Base-by-base conservation (phyloP, 2,113 vertebrate genomes). In the Cyrtonyx montezumae region DNA sequence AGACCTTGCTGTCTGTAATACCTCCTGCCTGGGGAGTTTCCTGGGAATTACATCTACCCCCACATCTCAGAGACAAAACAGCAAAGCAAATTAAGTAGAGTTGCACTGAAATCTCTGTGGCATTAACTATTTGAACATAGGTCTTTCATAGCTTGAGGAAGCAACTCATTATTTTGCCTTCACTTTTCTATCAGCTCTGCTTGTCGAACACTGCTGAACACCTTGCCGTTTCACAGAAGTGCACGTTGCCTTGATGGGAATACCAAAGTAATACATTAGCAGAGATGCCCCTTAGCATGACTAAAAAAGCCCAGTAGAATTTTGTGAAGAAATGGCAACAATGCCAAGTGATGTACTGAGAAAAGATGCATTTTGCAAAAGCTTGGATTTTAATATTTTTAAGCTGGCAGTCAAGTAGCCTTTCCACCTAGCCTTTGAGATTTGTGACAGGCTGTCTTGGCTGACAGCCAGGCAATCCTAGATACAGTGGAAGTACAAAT, bases 401-500 rank as follows among this genome's bases (percentile, higher is more conserved):
- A 7, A 63, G 53, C 9, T 51, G 15, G 26, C 6, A 69, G 20
- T 81, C 43, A 84, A 12, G 5, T 67, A 67, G 26, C 78, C 46
- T 79, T 93, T 90, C 37, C 19, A 80, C 20, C 36, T 88, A 67
- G 45, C 70, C 40, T 88, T 96, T 94, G 81, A 93, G 63, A 88
- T 74, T 56, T 84, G 79, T 79, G 75, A 67, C 48, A 84, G 69
- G n/a, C 6, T 74, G 36, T 32, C 42, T 95, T 91, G 88, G 59
- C 55, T 4, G 36, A 87, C 75, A 84, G 76, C 63, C 87, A 96
- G 89, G 36, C 1, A 0, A 43, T 62, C 65, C 89, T 94, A 97
- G 91, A 95, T 91, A 92, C 82, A 91, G 75, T 56, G 16, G 83
- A 96, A 96, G 94, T 49, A 69, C 75, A 96, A 96, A 94, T 84